These are phyloP conservation scores for Melanchra persicariae DNA, from an alignment of 2,888 invertebrate genomes.

Conservation along the genomic window DNA sequence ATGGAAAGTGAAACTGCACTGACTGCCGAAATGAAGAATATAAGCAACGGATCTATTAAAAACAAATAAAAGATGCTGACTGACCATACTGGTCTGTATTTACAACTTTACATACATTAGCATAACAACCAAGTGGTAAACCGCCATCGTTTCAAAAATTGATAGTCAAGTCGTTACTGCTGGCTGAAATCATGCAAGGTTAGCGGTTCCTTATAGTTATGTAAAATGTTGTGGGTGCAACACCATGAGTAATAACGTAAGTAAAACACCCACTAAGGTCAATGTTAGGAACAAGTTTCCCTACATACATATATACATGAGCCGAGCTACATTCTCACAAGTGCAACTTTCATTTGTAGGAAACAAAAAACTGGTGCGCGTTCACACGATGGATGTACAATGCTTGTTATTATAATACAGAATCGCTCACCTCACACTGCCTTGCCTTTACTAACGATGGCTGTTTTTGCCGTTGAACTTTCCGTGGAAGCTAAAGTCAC, in stretches of 20 bases:
- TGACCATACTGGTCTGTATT: not conserved
- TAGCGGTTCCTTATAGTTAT: constrained; percentile 39
- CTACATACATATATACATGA: constrained; percentile 67
- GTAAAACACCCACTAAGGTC: constrained; percentile 73
- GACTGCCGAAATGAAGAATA: constrained; percentile 28
- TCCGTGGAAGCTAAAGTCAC: constrained; percentile 78
- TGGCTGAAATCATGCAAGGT: constrained; percentile 29
- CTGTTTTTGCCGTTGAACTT: constrained; percentile 80
- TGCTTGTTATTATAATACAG: constrained; percentile 78
- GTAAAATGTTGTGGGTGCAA: constrained; percentile 39
- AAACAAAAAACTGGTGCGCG: constrained; percentile 85
- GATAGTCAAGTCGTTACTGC: constrained; percentile 1
- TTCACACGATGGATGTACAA: constrained; percentile 84
- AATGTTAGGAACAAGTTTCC: constrained; percentile 86
- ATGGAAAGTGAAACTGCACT: constrained; percentile 61
- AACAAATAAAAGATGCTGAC: constrained; percentile 4
- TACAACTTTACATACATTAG: constrained; percentile 8
- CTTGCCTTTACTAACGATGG: constrained; percentile 53
- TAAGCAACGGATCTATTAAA: constrained; percentile 1
- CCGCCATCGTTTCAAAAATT: constrained; percentile 25
- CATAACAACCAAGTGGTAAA: constrained; percentile 5
- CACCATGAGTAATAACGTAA: constrained; percentile 65
- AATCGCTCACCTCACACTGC: constrained; percentile 62
- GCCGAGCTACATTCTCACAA: constrained; percentile 85
- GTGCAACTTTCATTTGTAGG: constrained; percentile 89